Evolutionary conservation across 2,797 vertebrate genomes (phyloP).

Genomic region (Avahi laniger): DNA sequence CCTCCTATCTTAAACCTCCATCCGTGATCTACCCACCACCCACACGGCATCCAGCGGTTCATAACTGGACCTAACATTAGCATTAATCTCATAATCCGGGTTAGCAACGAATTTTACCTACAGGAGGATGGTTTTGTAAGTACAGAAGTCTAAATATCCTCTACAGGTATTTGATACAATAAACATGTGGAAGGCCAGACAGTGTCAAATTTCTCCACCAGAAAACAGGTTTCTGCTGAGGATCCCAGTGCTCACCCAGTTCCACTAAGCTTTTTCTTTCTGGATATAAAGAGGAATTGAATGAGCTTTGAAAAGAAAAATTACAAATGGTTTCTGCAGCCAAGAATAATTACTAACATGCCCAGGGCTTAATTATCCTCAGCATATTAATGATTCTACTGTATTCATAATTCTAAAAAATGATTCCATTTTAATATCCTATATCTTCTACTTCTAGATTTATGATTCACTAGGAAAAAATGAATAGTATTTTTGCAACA

Average conservation of each 20-base stretch:
- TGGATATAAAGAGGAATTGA: neutral
- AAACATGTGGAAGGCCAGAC: neutral
- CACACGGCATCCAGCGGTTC: neutral
- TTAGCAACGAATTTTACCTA: neutral
- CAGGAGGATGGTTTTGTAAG: neutral
- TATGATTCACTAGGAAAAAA: neutral
- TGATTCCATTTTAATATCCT: neutral
- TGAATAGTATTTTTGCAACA: neutral
- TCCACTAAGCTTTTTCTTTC: neutral
- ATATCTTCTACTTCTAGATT: neutral
- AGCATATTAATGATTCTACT: neutral
- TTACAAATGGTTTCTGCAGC: neutral
- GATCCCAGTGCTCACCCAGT: neutral
- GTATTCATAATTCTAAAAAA: neutral
- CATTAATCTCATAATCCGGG: neutral
- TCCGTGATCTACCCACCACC: neutral
- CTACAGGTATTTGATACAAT: neutral
- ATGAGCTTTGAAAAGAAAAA: slow-evolving; percentile 28
- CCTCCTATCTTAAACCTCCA: neutral
- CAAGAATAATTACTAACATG: neutral
- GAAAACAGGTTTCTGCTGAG: neutral
- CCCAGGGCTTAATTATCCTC: neutral
- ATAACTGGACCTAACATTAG: neutral
- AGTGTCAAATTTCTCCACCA: neutral
- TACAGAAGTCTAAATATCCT: neutral